phyloP scores from a whole-genome alignment of 2,888 invertebrate genomes.

The Spodoptera picta region DNA sequence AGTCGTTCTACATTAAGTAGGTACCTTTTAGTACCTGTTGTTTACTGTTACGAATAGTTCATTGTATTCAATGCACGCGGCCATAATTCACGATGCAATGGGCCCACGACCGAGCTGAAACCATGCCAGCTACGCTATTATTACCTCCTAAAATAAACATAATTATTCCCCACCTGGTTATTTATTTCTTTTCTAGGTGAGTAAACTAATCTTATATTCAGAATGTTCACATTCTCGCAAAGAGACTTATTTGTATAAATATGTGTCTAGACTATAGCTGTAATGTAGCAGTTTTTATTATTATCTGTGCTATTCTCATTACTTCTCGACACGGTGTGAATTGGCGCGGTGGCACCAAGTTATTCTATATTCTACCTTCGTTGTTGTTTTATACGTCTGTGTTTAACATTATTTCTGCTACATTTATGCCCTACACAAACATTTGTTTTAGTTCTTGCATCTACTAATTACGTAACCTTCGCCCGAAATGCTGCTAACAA shows the following conservation, averaged over 20 bases:
- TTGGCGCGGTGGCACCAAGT: slow-evolving; percentile 23
- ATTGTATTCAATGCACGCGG: slow-evolving; percentile 72
- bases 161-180: slow-evolving; percentile 59
- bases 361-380: slow-evolving; percentile 21
- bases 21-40: slow-evolving; percentile 67
- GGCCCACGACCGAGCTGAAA: slow-evolving; percentile 61
- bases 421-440: slow-evolving; percentile 7
- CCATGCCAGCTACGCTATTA: slow-evolving; percentile 66
- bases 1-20: slow-evolving; percentile 23
- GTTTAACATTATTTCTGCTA: slow-evolving; percentile 13
- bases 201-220: slow-evolving; percentile 59
- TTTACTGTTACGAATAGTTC: slow-evolving; percentile 55
- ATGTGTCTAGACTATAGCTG: slow-evolving; percentile 49
- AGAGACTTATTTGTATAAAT: slow-evolving; percentile 49
- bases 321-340: slow-evolving; percentile 44
- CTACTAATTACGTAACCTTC: no score
- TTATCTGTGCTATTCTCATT: slow-evolving; percentile 49
- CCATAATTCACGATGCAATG: slow-evolving; percentile 67
- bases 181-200: slow-evolving; percentile 59
- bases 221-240: slow-evolving; percentile 27
- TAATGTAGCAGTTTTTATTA: slow-evolving; percentile 49
- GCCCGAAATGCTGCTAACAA: no score
- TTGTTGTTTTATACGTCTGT: slow-evolving; percentile 25
- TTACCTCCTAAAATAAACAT: slow-evolving; percentile 70
- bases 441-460: not conserved